phyloP scores from a whole-genome alignment of 1,140 invertebrate species.

The Lordiphosa stackelbergi region DNA sequence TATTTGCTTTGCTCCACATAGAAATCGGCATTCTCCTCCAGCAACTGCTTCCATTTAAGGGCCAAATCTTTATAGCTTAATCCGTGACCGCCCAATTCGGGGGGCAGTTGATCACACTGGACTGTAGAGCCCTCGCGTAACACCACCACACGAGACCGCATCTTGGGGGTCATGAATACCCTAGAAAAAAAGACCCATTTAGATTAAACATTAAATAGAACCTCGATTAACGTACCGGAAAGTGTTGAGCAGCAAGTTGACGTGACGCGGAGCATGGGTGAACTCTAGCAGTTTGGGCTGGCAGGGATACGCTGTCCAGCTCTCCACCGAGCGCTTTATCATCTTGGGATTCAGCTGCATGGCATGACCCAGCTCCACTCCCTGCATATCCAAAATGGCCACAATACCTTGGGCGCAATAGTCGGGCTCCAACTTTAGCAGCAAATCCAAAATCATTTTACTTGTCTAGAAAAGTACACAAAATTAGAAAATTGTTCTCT shows the following conservation, averaged over 20 bases:
- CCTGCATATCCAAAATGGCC: conserved; percentile 81
- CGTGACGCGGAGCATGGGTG: conserved; percentile 83
- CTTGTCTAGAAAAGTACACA: conserved; percentile 66
- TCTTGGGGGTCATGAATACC: conserved; percentile 84
- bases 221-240: conserved; percentile 78
- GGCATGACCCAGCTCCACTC: conserved; percentile 80
- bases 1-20: conserved; percentile 80
- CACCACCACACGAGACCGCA: conserved; percentile 80
- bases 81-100: conserved; percentile 81
- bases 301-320: conserved; percentile 85
- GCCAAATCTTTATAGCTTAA: conserved; percentile 78
- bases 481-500: too few relatives aligned
- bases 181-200: conserved; percentile 17
- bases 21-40: conserved; percentile 79
- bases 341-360: conserved; percentile 80
- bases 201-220: neutral
- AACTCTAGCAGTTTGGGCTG: conserved; percentile 84
- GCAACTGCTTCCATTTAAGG: conserved; percentile 79
- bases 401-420: conserved; percentile 80
- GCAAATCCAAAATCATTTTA: conserved; percentile 80
- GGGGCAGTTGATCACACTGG: conserved; percentile 79
- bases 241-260: conserved; percentile 84
- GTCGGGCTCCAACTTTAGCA: conserved; percentile 78
- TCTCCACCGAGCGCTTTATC: conserved; percentile 79
- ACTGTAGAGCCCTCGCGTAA: conserved; percentile 76